Base-by-base conservation (phyloP, 1,140 invertebrate species). In the Calephelis virginiensis region DNA sequence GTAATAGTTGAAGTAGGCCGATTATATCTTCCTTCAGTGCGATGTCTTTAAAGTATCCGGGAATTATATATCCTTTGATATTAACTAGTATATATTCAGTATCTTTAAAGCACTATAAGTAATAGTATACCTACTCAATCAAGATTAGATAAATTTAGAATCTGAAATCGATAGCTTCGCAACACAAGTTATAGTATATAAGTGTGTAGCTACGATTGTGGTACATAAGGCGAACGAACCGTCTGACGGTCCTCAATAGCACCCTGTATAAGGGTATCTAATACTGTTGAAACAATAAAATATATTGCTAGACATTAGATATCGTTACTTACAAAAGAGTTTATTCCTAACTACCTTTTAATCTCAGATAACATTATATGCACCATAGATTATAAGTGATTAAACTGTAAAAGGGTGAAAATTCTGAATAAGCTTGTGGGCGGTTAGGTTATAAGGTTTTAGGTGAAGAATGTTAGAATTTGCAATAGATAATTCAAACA, bases 241-340 rank as follows among this genome's bases (percentile, higher is more conserved):
- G 53, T 56, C 28, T 53, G 12, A 56, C 53, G 12, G 53, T 56
- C 28, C 53, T 56, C 12, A 47, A 61, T 61, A 61, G 61, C 61
- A 63, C 61, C 61, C 61, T 47, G 61, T 45, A 56, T 28, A 56
- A 37, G 53, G 53, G 53, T 59, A 37, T 59, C 53, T n/a, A 59
- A 59, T 47, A 38, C 45, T 46, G 61, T 63, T 37, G 28, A 63
- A 50, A 63, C 47, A 7, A 49, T 63, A 63, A 6, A 28, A 28
- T 28, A 13, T 63, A 63, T 63, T 63, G 61, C 61, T 63, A 49
- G 46, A 63, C 47, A 63, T 37, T 37, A 63, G 45, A 63, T 12
- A 56, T 56, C 45, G 61, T 63, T 49, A 63, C 61, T 63, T 63
- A 63, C 46, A 49, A 63, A 63, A 63, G 10, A 63, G 45, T 63